A percentile compares a stretch with the other conserved stretches of the same genome.
These are phyloP conservation scores for Drosophila histrio DNA, from an alignment of 2,888 invertebrate genomes.

Conservation along the genomic window DNA sequence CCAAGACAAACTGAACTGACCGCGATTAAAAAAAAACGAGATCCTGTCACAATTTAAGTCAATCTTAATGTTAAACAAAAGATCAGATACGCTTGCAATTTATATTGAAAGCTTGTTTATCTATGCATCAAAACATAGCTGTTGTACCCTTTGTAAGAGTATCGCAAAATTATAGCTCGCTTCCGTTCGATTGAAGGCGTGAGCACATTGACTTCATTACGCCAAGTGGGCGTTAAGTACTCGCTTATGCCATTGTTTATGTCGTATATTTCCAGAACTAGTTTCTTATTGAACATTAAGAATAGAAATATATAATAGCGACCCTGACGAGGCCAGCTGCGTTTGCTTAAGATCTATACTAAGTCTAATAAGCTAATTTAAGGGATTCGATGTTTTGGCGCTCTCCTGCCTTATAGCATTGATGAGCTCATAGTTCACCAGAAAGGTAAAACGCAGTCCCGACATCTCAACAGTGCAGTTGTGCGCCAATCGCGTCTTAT, in stretches of 20 bases:
- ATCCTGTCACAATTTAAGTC: slow-evolving; percentile 54
- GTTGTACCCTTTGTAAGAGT: not conserved
- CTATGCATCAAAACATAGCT: not conserved
- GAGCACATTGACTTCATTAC: slow-evolving; percentile 36
- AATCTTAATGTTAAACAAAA: slow-evolving; percentile 11
- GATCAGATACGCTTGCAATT: not conserved
- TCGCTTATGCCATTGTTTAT: slow-evolving; percentile 28
- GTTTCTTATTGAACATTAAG: slow-evolving; percentile 44
- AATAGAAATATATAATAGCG: slow-evolving; percentile 41
- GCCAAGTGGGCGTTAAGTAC: slow-evolving; percentile 47
- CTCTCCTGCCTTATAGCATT: slow-evolving; percentile 95
- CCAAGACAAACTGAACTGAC: slow-evolving; percentile 20
- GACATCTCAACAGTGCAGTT: slow-evolving; percentile 98
- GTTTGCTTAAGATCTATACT: slow-evolving; percentile 6
- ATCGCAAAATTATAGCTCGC: slow-evolving; percentile 20
- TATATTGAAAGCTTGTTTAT: not conserved
- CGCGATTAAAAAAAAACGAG: slow-evolving; percentile 16
- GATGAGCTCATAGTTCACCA: slow-evolving; percentile 96
- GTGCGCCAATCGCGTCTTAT: slow-evolving; percentile 95
- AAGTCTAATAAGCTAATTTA: slow-evolving; percentile 69
- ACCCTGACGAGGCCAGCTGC: slow-evolving; percentile 27
- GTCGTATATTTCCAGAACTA: slow-evolving; percentile 48
- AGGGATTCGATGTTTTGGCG: slow-evolving; percentile 89
- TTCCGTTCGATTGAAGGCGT: slow-evolving; percentile 64
- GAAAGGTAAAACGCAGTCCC: slow-evolving; percentile 95